These are phyloP conservation scores for Metridium senile DNA, from an alignment of 92 coral and sea anemone genomes.

Conservation along the genomic window DNA sequence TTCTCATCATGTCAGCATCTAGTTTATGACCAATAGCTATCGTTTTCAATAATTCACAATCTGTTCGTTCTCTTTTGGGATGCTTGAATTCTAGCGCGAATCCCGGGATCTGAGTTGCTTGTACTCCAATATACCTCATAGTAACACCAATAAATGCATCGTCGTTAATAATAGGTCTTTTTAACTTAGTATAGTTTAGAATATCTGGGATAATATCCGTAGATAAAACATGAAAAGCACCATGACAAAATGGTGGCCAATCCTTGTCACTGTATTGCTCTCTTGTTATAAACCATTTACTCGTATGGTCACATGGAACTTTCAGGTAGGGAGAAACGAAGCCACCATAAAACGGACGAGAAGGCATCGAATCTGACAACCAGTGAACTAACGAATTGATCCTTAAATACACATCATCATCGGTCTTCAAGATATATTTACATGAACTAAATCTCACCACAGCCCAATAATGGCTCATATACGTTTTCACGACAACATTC, in stretches of 20 bases:
- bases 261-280: neutral
- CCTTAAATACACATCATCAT: neutral
- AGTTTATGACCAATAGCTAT: neutral
- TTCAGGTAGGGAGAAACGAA: neutral
- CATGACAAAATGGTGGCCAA: constrained; percentile 2
- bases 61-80: neutral
- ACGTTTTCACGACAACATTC: neutral
- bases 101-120: neutral
- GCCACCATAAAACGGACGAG: neutral
- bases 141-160: neutral
- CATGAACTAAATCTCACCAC: neutral
- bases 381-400: neutral
- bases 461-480: neutral
- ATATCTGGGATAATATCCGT: neutral
- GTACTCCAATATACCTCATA: neutral
- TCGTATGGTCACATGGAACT: neutral
- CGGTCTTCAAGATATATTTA: neutral
- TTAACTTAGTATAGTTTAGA: neutral
- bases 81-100: neutral
- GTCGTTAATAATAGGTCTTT: neutral
- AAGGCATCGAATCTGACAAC: neutral
- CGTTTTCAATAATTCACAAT: neutral
- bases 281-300: neutral
- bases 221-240: neutral
- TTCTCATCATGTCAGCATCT: neutral